A percentile compares a stretch with the other conserved stretches of the same genome.
Evolutionary conservation across 2,888 invertebrate genomes (phyloP).

Genomic region (Polydrusus cervinus): DNA sequence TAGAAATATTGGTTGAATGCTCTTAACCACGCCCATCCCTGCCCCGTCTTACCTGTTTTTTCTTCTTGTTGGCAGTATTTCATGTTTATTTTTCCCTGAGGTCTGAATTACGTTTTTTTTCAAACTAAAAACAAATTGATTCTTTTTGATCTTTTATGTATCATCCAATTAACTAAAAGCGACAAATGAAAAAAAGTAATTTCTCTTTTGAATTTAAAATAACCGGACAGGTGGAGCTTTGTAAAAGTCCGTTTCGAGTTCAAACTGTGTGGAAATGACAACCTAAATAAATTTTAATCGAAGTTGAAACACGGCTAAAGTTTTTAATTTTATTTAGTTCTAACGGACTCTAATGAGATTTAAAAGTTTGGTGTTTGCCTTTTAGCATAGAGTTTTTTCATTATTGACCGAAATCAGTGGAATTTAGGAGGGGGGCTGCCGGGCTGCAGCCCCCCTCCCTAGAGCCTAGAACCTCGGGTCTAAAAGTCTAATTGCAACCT

Average conservation of each 20-base stretch:
- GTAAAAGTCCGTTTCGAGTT: slow-evolving; percentile 30
- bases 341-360: slow-evolving; percentile 13
- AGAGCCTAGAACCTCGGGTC: too few relatives aligned
- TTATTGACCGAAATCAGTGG: background rate
- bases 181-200: slow-evolving; percentile 21
- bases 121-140: background rate
- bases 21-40: too few relatives aligned
- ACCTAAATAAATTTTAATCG: slow-evolving; percentile 34
- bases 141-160: slow-evolving; percentile 9
- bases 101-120: background rate
- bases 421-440: too few relatives aligned
- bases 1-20: too few relatives aligned
- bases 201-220: slow-evolving; percentile 30
- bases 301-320: slow-evolving; percentile 12
- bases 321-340: slow-evolving; percentile 31
- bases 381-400: background rate
- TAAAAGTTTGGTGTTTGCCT: background rate
- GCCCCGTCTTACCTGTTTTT: too few relatives aligned
- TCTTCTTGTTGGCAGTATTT: too few relatives aligned
- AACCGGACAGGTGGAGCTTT: slow-evolving; percentile 28
- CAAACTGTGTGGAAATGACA: slow-evolving; percentile 38
- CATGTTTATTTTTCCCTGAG: too few relatives aligned
- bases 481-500: too few relatives aligned
- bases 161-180: slow-evolving; percentile 16
- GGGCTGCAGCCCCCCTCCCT: too few relatives aligned